These are phyloP conservation scores for Pomatorhinus ruficollis DNA, from an alignment of 2,113 vertebrate species.

Conservation along the genomic window DNA sequence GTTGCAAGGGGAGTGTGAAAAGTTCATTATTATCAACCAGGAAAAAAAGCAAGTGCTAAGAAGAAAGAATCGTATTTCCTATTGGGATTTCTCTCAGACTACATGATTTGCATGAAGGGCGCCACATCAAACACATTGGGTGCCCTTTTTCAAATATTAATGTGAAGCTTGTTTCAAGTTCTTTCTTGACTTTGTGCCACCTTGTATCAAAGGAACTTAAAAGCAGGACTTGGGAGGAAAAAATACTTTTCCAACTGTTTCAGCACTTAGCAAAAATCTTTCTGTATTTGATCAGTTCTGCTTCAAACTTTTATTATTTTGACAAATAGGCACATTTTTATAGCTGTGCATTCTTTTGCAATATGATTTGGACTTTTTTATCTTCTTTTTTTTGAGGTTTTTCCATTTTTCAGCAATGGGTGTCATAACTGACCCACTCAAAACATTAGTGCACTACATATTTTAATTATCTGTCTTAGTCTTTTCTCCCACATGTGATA, in stretches of 20 bases:
- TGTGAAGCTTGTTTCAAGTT: slow-evolving; percentile 87
- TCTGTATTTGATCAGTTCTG: slow-evolving; percentile 72
- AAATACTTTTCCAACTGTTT: slow-evolving; percentile 76
- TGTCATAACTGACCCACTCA: not conserved
- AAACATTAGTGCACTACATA: not conserved
- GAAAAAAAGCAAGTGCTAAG: slow-evolving; percentile 78
- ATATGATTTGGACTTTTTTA: not conserved
- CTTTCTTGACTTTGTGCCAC: slow-evolving; percentile 86
- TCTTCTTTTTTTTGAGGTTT: not conserved
- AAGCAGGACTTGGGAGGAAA: slow-evolving; percentile 78
- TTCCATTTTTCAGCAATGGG: not conserved
- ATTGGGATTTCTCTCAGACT: slow-evolving; percentile 85
- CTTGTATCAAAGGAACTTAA: slow-evolving; percentile 89
- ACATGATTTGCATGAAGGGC: slow-evolving; percentile 94
- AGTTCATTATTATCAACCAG: slow-evolving; percentile 90
- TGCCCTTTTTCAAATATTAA: slow-evolving; percentile 97
- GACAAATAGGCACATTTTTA: slow-evolving; percentile 62
- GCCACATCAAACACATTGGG: slow-evolving; percentile 89
- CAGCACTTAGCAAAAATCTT: slow-evolving; percentile 77
- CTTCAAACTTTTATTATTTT: slow-evolving; percentile 72
- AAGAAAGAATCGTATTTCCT: slow-evolving; percentile 84
- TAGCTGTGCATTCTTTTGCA: not conserved
- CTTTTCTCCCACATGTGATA: not conserved
- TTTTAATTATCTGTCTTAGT: not conserved
- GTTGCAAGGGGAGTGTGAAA: slow-evolving; percentile 90